Conservation (phyloP, 2,888 invertebrate genomes). For the Sclerodermus sp. region DNA sequence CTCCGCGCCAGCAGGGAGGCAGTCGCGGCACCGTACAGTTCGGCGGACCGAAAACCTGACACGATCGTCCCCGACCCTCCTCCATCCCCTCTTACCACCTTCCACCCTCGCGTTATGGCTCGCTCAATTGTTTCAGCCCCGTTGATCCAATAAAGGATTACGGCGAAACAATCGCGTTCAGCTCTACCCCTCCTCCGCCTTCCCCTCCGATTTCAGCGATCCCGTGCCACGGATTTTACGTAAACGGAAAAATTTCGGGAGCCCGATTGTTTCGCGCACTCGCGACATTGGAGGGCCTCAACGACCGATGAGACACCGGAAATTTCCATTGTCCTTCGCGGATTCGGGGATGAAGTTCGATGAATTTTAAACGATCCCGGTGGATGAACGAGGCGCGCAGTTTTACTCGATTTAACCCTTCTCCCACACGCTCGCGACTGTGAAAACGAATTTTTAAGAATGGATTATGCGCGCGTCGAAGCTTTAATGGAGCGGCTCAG, state of each 20-base stretch:
- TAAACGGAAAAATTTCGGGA: constrained; percentile 35
- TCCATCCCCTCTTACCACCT: too few relatives aligned
- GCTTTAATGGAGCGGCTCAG: too few relatives aligned
- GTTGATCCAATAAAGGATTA: constrained; percentile 57
- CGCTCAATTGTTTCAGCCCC: constrained; percentile 57
- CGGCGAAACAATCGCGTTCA: constrained; percentile 52
- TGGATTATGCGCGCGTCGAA: too few relatives aligned
- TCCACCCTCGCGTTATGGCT: constrained; percentile 47
- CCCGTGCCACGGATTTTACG: constrained; percentile 27
- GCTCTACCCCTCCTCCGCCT: constrained; percentile 4
- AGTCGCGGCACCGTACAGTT: constrained; percentile 14
- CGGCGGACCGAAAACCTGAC: constrained; percentile 29
- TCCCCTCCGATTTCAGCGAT: not conserved
- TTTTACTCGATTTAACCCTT: too few relatives aligned
- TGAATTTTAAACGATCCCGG: too few relatives aligned
- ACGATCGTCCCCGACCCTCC: constrained; percentile 5
- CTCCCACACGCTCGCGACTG: too few relatives aligned
- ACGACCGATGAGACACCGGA: too few relatives aligned
- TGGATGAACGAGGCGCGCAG: too few relatives aligned
- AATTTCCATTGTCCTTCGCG: too few relatives aligned
- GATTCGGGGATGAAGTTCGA: too few relatives aligned
- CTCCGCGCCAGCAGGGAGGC: constrained; percentile 3
- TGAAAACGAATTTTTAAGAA: too few relatives aligned
- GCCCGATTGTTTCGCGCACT: not conserved
- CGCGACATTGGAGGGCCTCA: too few relatives aligned